Conservation (phyloP, 2,888 invertebrate species). For the Drosophila nigricruria region DNA sequence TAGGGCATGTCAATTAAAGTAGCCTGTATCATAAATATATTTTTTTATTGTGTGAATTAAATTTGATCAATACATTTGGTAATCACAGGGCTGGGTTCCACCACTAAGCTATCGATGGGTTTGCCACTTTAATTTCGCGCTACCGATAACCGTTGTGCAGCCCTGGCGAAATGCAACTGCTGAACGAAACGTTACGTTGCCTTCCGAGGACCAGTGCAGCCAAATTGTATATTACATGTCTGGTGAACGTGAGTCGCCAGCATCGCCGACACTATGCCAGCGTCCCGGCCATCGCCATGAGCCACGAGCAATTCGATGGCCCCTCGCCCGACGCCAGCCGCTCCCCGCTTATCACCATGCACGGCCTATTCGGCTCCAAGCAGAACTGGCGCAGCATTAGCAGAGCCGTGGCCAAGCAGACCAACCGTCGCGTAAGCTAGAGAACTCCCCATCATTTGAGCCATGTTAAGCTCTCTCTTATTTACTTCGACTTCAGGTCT, state of each 20-base stretch:
- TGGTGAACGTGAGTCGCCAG: not conserved
- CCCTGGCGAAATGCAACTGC: conserved; percentile 55
- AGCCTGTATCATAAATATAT: not conserved
- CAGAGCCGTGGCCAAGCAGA: conserved; percentile 87
- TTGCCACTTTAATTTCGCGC: not conserved
- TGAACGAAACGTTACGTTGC: conserved; percentile 59
- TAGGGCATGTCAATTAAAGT: not conserved
- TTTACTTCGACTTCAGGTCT: conserved; percentile 67
- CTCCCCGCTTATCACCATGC: conserved; percentile 92
- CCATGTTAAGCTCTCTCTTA: not conserved
- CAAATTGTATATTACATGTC: conserved; percentile 22
- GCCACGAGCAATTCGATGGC: conserved; percentile 89
- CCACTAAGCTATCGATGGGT: conserved; percentile 4
- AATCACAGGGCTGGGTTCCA: not conserved
- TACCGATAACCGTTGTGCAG: conserved; percentile 33
- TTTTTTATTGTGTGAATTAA: not conserved
- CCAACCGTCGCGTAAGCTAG: conserved; percentile 87
- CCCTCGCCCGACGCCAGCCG: conserved; percentile 76
- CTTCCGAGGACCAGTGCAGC: conserved; percentile 20
- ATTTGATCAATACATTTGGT: not conserved
- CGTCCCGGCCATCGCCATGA: conserved; percentile 87
- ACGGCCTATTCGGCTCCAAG: conserved; percentile 95
- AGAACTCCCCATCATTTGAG: not conserved
- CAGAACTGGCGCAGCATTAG: conserved; percentile 94
- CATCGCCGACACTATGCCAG: conserved; percentile 23